Percentiles rank a stretch among this genome's conserved stretches.
These are phyloP conservation scores for Pycnomerus fuliginosus DNA, from an alignment of 2,888 invertebrate species.

Conservation along the genomic window DNA sequence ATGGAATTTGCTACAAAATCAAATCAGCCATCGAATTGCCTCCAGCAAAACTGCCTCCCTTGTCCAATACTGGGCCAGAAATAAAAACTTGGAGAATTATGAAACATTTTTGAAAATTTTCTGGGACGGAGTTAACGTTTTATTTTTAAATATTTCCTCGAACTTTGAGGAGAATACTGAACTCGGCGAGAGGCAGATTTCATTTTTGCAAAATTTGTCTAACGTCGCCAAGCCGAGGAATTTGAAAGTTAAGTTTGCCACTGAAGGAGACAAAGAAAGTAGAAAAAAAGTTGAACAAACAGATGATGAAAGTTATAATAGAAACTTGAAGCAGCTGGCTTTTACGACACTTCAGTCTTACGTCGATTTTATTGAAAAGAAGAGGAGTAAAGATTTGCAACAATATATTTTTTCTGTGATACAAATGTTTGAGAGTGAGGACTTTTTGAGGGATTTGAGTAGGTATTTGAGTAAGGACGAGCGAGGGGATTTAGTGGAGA, in stretches of 20 bases:
- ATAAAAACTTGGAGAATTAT: constrained; percentile 34
- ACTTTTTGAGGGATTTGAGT: constrained; percentile 56
- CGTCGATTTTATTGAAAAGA: constrained; percentile 56
- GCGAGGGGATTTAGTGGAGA: constrained; percentile 32
- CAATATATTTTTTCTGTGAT: constrained; percentile 58
- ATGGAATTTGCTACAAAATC: constrained; percentile 52
- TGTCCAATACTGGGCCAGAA: constrained; percentile 60
- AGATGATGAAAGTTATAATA: constrained; percentile 45
- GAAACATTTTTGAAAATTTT: neutral
- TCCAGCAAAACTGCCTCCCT: constrained; percentile 56
- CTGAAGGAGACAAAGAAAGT: too few relatives aligned
- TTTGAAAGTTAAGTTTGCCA: neutral
- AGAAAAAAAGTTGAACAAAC: too few relatives aligned
- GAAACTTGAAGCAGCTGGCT: constrained; percentile 54
- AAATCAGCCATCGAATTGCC: constrained; percentile 51
- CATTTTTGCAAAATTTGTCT: constrained; percentile 49
- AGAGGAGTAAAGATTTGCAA: constrained; percentile 54
- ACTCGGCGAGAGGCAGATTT: constrained; percentile 49
- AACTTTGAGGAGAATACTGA: constrained; percentile 6
- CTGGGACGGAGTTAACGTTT: constrained; percentile 5
- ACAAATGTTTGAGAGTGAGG: constrained; percentile 57
- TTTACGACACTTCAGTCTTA: constrained; percentile 45
- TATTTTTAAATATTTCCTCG: constrained; percentile 5
- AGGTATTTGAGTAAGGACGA: constrained; percentile 33
- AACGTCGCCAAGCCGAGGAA: neutral